phyloP scores from a whole-genome alignment of 64 coral and sea anemone genomes.

The Montipora foliosa region DNA sequence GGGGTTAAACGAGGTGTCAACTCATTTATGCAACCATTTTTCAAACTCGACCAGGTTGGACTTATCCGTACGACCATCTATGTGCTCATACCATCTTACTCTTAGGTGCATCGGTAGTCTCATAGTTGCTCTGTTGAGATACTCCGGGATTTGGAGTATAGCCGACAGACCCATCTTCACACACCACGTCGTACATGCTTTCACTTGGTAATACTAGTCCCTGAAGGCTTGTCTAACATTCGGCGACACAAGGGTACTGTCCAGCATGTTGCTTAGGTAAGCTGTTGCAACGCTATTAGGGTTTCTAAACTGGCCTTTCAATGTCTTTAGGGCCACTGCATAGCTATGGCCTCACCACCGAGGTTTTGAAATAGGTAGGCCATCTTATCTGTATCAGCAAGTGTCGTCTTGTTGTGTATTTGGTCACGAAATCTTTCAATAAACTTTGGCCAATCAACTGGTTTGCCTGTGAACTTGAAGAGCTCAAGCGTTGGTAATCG shows the following conservation, averaged over 20 bases:
- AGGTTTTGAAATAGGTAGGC: slow-evolving; percentile 12
- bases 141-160: slow-evolving; percentile 17
- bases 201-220: not conserved
- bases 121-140: slow-evolving; percentile 8
- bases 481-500: not conserved
- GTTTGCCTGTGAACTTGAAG: not conserved
- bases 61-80: too few relatives aligned
- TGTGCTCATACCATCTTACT: too few relatives aligned
- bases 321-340: not conserved
- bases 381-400: slow-evolving; percentile 30
- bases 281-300: not conserved
- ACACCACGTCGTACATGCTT: not conserved
- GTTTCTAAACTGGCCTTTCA: slow-evolving; percentile 27
- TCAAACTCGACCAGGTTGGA: too few relatives aligned
- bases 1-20: too few relatives aligned
- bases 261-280: slow-evolving; percentile 5
- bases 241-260: not conserved
- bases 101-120: too few relatives aligned
- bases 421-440: slow-evolving; percentile 16
- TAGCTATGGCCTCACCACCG: slow-evolving; percentile 2
- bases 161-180: slow-evolving; percentile 8
- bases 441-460: not conserved
- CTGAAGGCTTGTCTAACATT: not conserved
- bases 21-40: too few relatives aligned
- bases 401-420: slow-evolving; percentile 38